Base-by-base conservation (phyloP, 1,140 invertebrate genomes). In the Drosophila virilis region DNA sequence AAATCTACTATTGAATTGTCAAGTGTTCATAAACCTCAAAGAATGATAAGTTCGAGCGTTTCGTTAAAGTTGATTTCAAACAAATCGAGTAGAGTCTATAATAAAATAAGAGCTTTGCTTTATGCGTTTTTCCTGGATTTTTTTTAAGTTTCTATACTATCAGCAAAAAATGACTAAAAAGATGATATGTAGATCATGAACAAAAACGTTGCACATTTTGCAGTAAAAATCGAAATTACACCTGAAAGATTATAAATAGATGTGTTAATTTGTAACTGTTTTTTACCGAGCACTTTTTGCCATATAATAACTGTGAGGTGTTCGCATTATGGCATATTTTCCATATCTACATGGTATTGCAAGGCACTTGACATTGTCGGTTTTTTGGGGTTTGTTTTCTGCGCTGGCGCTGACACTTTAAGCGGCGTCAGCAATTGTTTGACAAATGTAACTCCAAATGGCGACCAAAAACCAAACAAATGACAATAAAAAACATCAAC, bases 331-430 rank as follows among this genome's bases (percentile, higher is more conserved):
- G 67, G 9, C 67, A 54, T 46, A 54, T 37, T 60, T 60, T 37
- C 46, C 28, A 40, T 62, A 52, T 43, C 52, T 45, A 8, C 10
- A 54, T 59, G 15, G 15, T 4, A 59, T 67, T 52, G 17, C 12
- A 28, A 64, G 52, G 67, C 71, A 84, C 68, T 77, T 84, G 73
- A 80, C 80, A 77, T 84, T 80, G 80, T 65, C 40, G 9, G 51
- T 38, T 52, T 52, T 67, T 54, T 60, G 17, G 32, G 33, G 15
- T 38, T 51, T 52, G 59, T 17, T 52, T 61, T 22, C 58, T 38
- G 59, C 51, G 66, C 46, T 43, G 66, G 61, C 58, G 59, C 50
- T 74, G 67, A 46, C 71, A 58, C 8, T 62, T 76, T 82, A 68
- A 46, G 54, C 43, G 60, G 54, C 64, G 42, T 84, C 69, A 75